A percentile compares a stretch with the other conserved stretches of the same genome.
Evolutionary conservation across 2,888 invertebrate species (phyloP).

Genomic region (Orthosia incerta): DNA sequence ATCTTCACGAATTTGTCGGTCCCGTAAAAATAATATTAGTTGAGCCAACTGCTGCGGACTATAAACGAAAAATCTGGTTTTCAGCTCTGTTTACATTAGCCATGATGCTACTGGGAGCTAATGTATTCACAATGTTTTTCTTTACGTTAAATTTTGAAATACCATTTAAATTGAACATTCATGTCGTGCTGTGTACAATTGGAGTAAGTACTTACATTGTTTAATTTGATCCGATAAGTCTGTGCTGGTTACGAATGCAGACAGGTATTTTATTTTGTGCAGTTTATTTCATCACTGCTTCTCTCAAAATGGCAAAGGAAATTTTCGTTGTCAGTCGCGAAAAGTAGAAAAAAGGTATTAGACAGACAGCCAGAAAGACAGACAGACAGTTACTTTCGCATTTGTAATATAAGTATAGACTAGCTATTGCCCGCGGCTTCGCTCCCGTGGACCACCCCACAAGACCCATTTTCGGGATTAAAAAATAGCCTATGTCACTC

Average conservation of each 20-base stretch:
- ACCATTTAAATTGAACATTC: conserved; percentile 65
- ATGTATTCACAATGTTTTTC: conserved; percentile 68
- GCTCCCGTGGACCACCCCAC: too few relatives aligned
- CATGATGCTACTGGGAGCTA: conserved; percentile 73
- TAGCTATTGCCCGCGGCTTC: too few relatives aligned
- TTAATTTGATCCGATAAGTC: background rate
- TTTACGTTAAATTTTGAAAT: conserved; percentile 69
- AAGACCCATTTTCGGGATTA: too few relatives aligned
- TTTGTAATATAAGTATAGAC: too few relatives aligned
- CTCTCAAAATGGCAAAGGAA: background rate
- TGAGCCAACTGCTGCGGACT: conserved; percentile 69
- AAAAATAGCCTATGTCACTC: too few relatives aligned
- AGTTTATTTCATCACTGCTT: background rate
- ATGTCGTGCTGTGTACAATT: conserved; percentile 75
- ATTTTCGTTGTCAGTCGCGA: too few relatives aligned
- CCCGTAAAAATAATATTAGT: conserved; percentile 82
- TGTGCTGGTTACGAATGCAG: background rate
- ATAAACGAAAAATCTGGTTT: conserved; percentile 64
- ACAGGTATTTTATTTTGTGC: background rate
- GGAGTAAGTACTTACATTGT: conserved; percentile 73
- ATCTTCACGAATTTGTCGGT: conserved; percentile 74
- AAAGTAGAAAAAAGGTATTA: too few relatives aligned
- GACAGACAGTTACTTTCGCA: too few relatives aligned
- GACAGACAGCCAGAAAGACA: too few relatives aligned
- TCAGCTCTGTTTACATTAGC: conserved; percentile 72